Percentiles rank a stretch among this genome's conserved stretches.
Conservation (phyloP, 1,140 invertebrate genomes). For the Melitaea cinxia region DNA sequence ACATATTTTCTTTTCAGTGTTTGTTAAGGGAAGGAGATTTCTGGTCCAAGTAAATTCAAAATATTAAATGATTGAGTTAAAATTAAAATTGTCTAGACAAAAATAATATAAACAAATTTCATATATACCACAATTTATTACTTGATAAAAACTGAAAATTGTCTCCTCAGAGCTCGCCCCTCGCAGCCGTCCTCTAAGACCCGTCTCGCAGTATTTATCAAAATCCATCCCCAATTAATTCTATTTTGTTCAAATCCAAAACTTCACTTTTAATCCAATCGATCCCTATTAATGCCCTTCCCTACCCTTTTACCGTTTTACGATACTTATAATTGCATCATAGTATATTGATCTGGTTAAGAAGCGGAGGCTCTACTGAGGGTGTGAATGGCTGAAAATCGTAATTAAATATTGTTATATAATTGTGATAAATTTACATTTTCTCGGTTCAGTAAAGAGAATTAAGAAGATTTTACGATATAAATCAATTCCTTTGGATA, state of each 20-base stretch:
- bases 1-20: too few species aligned
- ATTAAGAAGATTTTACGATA: neutral
- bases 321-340: conserved; percentile 63
- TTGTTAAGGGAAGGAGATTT: too few species aligned
- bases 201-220: conserved; percentile 50
- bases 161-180: conserved; percentile 1
- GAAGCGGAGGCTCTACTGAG: conserved; percentile 44
- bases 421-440: conserved; percentile 16
- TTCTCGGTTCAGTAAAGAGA: neutral
- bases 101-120: neutral
- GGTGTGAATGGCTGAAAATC: conserved; percentile 39
- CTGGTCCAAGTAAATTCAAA: too few species aligned
- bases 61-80: too few species aligned
- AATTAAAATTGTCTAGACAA: too few species aligned
- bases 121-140: neutral
- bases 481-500: too few species aligned
- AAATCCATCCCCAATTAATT: conserved; percentile 69
- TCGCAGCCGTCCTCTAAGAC: conserved; percentile 39
- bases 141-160: neutral
- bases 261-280: conserved; percentile 69
- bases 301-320: conserved; percentile 41
- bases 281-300: conserved; percentile 52
- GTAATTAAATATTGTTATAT: conserved; percentile 25
- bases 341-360: conserved; percentile 61
- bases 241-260: conserved; percentile 63